Evolutionary conservation across 2,797 vertebrate genomes (phyloP), one percentile per base, ranked within the genome.

Genomic region (Periparus ater): DNA sequence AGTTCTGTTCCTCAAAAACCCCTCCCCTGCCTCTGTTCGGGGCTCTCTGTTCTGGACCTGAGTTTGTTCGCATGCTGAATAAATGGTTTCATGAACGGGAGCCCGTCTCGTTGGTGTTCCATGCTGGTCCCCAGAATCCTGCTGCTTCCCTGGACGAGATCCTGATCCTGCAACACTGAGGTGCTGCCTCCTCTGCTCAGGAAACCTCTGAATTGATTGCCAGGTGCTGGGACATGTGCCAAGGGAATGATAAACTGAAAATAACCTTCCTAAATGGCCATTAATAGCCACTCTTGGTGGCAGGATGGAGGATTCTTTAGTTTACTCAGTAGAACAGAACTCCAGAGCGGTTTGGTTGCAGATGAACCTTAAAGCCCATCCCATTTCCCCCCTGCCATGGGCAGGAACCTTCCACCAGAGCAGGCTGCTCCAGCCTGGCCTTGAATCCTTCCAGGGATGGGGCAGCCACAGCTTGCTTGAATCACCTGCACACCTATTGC

Each of bases 241-340:
- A 38, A n/a, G 48, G 40, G 22, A 23, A 23, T 29, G 58, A 38
- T 19, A 54, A 62, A 27, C 18, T 27, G 57, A 19, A 47, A 72
- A 63, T 29, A 6, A 19, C 67, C 48, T 27, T 38, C n/a, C 57
- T 12, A 6, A 72, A 15, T n/a, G 67, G 48, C 79, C 67, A 47
- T 54, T 16, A 19, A 54, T 8, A 38, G 29, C 40, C 79, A 38
- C 40, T 32, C n/a, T 4, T 15, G 0, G 7, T 2, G 6, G 48
- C 29, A 27, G 67, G 22, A 7, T 4, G 40, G 14, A 47, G 57
- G 3, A 11, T 15, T 17, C 18, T 18, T 36, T 5, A 1, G 6
- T 62, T 53, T 32, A 14, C 48, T 27, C 40, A 5, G 0, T 17
- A 20, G 32, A 9, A 26, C 0, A 11, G 40, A 62, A 3, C n/a